phyloP scores from a whole-genome alignment of 2,888 invertebrate genomes.

The Xestia xanthographa region DNA sequence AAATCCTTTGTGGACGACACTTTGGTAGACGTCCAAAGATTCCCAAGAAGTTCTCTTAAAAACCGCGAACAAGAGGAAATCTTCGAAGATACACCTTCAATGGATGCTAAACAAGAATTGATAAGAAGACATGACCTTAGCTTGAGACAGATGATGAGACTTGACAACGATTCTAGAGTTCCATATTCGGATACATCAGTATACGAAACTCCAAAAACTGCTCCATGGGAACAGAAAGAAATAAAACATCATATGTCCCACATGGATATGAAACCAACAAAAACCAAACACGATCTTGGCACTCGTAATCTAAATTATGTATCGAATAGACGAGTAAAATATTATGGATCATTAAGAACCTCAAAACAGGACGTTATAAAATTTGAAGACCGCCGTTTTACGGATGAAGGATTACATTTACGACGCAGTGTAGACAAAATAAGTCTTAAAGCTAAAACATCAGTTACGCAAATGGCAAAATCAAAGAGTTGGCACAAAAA shows the following conservation, averaged over 20 bases:
- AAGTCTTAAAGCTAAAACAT: conserved; percentile 4
- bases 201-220: conserved; percentile 32
- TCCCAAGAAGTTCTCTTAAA: conserved; percentile 6
- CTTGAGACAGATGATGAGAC: conserved; percentile 31
- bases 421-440: conserved; percentile 24
- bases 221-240: conserved; percentile 27
- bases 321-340: neutral
- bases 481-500: conserved; percentile 17
- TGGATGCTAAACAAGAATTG: conserved; percentile 29
- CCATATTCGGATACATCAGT: neutral
- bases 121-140: conserved; percentile 37
- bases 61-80: conserved; percentile 1
- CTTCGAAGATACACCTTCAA: conserved; percentile 13
- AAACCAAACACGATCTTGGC: neutral
- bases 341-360: neutral
- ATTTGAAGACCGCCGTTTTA: neutral
- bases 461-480: neutral
- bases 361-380: neutral
- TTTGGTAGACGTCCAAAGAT: neutral
- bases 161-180: conserved; percentile 9
- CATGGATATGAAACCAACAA: neutral
- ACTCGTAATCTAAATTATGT: neutral
- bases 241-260: conserved; percentile 14
- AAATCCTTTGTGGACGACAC: neutral
- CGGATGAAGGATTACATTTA: conserved; percentile 16